These are phyloP conservation scores for Cydia pomonella DNA, from an alignment of 1,140 invertebrate species.

Conservation along the genomic window DNA sequence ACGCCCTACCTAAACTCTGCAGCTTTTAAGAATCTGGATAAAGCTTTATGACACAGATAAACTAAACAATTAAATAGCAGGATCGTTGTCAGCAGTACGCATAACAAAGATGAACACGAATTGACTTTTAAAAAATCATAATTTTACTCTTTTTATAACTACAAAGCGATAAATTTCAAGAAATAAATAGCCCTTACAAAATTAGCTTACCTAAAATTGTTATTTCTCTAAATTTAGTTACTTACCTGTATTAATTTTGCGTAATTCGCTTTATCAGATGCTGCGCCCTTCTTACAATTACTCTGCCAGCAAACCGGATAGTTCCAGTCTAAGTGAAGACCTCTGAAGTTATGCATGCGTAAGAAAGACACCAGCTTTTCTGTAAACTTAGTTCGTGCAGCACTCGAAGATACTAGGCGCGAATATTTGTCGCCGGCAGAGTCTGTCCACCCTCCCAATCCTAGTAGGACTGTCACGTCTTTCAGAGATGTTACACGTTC, in stretches of 20 bases:
- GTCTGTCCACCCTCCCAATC: conserved; percentile 95
- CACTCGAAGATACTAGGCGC: conserved; percentile 84
- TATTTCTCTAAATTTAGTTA: conserved; percentile 47
- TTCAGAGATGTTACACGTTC: conserved; percentile 83
- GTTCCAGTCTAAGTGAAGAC: conserved; percentile 94
- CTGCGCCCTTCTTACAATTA: conserved; percentile 90
- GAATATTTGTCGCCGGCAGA: conserved; percentile 92
- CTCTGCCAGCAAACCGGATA: conserved; percentile 96
- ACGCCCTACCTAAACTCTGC: no score
- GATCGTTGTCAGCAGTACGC: no score
- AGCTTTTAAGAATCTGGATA: no score
- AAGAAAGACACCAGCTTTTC: conserved; percentile 86
- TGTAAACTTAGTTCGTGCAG: conserved; percentile 85
- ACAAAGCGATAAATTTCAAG: no score
- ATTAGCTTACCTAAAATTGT: no score
- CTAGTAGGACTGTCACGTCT: conserved; percentile 86
- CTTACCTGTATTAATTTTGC: conserved; percentile 87
- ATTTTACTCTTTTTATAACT: no score
- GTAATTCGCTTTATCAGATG: conserved; percentile 89
- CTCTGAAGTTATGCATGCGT: conserved; percentile 87
- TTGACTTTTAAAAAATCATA: no score
- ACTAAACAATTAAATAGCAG: no score
- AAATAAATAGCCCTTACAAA: no score
- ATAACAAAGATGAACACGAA: no score
- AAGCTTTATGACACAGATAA: no score